These are phyloP conservation scores for Margaritifera margaritifera DNA, from an alignment of 2,888 invertebrate species.

Conservation along the genomic window DNA sequence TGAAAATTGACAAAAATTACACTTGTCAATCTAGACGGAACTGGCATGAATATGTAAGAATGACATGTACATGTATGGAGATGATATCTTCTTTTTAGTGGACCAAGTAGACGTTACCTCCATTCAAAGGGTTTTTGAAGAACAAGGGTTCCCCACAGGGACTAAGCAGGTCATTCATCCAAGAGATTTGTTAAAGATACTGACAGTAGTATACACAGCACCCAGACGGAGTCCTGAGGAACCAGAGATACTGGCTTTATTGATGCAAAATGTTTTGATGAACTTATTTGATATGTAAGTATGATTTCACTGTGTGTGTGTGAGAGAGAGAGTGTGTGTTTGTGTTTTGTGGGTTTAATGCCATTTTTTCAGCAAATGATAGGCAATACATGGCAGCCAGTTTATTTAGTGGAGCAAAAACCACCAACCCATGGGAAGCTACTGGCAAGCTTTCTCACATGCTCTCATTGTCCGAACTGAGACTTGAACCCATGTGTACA, in stretches of 20 bases:
- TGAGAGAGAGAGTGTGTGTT: no score
- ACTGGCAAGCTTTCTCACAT: no score
- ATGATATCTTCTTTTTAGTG: constrained; percentile 71
- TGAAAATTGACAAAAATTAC: no score
- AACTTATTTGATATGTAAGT: constrained; percentile 67
- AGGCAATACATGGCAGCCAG: no score
- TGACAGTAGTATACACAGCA: constrained; percentile 80
- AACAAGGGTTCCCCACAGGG: constrained; percentile 81
- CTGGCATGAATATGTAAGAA: no score
- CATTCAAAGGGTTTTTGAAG: constrained; percentile 82
- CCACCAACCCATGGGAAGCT: no score
- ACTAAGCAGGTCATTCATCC: constrained; percentile 80
- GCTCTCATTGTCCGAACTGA: no score
- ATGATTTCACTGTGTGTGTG: neutral
- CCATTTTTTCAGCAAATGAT: no score
- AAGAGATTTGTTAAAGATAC: constrained; percentile 81
- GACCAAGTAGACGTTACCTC: constrained; percentile 76
- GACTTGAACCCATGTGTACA: no score
- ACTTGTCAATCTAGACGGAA: no score
- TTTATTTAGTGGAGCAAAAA: no score
- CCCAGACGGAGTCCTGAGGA: constrained; percentile 61
- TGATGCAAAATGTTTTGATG: constrained; percentile 64
- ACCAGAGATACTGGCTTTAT: constrained; percentile 52
- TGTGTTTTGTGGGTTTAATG: no score
- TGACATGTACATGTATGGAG: neutral